Conservation (phyloP, 2,113 vertebrate genomes). For the Dunckerocampus dactyliophorus region DNA sequence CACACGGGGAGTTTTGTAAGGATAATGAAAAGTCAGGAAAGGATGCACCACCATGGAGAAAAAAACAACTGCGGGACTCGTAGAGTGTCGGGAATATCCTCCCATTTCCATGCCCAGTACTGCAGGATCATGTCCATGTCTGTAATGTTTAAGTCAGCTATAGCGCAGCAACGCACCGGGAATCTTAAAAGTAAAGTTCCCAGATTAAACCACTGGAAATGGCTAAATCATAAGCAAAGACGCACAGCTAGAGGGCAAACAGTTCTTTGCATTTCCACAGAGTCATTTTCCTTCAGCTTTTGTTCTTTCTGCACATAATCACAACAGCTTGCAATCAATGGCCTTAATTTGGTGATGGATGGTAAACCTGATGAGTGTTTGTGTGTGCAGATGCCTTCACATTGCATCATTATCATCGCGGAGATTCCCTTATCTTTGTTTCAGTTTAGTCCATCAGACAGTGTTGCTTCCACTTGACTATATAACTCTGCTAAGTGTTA, state of each 20-base stretch:
- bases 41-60: slow-evolving; percentile 30
- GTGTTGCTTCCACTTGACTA: no score
- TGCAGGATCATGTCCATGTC: neutral
- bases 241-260: slow-evolving; percentile 32
- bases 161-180: neutral
- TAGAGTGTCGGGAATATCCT: neutral
- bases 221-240: neutral
- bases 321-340: neutral
- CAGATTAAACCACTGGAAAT: neutral
- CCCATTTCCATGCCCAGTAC: neutral
- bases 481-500: no score
- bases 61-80: slow-evolving; percentile 23
- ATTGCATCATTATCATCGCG: neutral
- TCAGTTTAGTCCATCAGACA: no score
- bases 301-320: slow-evolving; percentile 6
- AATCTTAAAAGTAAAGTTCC: slow-evolving; percentile 1
- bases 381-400: no score
- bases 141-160: neutral
- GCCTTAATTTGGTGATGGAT: neutral
- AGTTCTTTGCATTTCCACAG: neutral
- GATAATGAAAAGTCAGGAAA: slow-evolving; percentile 60
- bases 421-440: no score
- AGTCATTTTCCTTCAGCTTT: neutral
- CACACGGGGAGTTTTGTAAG: slow-evolving; percentile 63
- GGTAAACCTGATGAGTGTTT: slow-evolving; percentile 15